Conservation (phyloP, 1,140 invertebrate species). For the Phymastichus coffea region DNA sequence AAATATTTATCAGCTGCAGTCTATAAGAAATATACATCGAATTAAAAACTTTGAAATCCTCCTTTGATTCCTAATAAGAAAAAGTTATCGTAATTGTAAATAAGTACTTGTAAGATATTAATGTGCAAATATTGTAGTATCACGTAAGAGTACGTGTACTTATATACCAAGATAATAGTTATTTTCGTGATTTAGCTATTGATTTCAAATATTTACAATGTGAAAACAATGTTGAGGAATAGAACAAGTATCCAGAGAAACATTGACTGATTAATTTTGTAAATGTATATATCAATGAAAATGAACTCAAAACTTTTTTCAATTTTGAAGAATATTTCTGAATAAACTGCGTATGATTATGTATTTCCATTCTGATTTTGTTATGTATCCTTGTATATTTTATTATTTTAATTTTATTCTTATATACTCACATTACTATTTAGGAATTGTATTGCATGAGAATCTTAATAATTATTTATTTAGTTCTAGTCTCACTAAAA, state of each 20-base stretch:
- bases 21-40: slow-evolving; percentile 7
- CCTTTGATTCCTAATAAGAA: background rate
- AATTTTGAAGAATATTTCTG: too few relatives aligned
- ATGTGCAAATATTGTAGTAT: slow-evolving; percentile 28
- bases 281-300: slow-evolving; percentile 15
- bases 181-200: slow-evolving; percentile 1
- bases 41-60: background rate
- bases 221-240: background rate
- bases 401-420: slow-evolving; percentile 6
- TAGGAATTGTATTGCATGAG: too few relatives aligned
- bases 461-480: too few relatives aligned
- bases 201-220: background rate
- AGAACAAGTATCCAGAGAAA: background rate
- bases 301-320: slow-evolving; percentile 13
- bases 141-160: slow-evolving; percentile 4
- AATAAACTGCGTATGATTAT: too few relatives aligned
- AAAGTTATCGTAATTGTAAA: slow-evolving; percentile 15
- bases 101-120: slow-evolving; percentile 26
- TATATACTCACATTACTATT: too few relatives aligned
- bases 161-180: slow-evolving; percentile 8
- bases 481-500: too few relatives aligned
- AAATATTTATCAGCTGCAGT: too few relatives aligned
- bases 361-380: background rate
- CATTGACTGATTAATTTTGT: too few relatives aligned
- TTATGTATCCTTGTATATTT: slow-evolving; percentile 1